Evolutionary conservation across 2,113 vertebrate species (phyloP).

Genomic region (Grantiella picta): DNA sequence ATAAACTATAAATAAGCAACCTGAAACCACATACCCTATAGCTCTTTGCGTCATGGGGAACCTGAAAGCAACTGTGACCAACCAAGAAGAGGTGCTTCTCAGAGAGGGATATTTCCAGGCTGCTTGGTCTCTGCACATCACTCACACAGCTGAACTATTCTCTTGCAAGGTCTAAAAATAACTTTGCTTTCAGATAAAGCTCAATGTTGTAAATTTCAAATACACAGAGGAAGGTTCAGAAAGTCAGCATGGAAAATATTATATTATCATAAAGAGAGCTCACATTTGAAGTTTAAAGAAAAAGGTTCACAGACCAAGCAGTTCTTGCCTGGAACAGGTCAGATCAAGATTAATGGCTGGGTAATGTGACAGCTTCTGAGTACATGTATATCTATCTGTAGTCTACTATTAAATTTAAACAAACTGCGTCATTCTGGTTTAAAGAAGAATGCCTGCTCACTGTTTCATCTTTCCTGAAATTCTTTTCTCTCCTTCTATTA

Average conservation of each 20-base stretch:
- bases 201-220: neutral
- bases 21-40: neutral
- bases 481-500: neutral
- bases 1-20: neutral
- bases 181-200: neutral
- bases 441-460: neutral
- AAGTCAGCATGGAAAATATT: neutral
- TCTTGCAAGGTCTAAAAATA: neutral
- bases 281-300: conserved; percentile 7
- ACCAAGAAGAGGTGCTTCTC: neutral
- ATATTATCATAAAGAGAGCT: neutral
- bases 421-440: neutral
- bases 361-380: neutral
- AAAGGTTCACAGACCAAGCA: neutral
- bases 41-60: neutral
- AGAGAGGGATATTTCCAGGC: neutral
- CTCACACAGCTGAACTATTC: neutral
- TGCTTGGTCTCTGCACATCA: neutral
- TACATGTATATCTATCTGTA: neutral
- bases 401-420: neutral
- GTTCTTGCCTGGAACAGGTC: neutral
- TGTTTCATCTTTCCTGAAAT: neutral
- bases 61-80: neutral
- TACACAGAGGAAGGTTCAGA: neutral
- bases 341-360: neutral